Evolutionary conservation across 2,888 invertebrate genomes (phyloP), one percentile per base, ranked within the genome.

Genomic region (Elmis aenea): DNA sequence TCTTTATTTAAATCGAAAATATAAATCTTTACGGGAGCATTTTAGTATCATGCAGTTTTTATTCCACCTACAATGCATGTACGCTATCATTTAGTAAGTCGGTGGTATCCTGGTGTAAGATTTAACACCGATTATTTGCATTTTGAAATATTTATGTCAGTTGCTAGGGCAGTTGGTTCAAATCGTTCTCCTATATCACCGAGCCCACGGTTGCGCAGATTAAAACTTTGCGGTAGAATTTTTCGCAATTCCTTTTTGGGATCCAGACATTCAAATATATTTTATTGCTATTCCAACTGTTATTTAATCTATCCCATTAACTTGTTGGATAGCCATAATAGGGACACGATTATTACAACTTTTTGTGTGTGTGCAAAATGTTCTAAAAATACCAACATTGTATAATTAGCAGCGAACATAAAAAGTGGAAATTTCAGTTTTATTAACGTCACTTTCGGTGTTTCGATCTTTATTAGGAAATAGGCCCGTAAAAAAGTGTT

Each of bases 81-180:
- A 26, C 30, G 27, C 26, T 33, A 39, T 42, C 38, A 36, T 31
- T 45, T 38, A 38, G 29, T 15, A n/a, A n/a, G n/a, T n/a, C n/a
- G n/a, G n/a, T 28, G 26, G 46, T 35, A 39, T 37, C 42, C 33
- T 29, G 34, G 39, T 38, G 50, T 35, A 48, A 50, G 50, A 50
- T 50, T 50, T 50, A 50, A 50, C 47, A 45, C 47, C 46, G 44
- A 47, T 46, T 47, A 52, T 52, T 52, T 52, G 52, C 52, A 52
- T 52, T 52, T 50, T 39, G 45, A 48, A 50, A 52, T 52, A 47
- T 47, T 42, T 42, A 48, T 52, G 42, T 34, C 38, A 35, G 38
- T 37, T 38, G 45, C 30, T 21, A 30, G 27, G 23, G 32, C 24
- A 13, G 33, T 33, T 20, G 13, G 31, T 38, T 42, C 44, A 40